Conservation (phyloP, 2,113 vertebrate species). For the Scomber scombrus region DNA sequence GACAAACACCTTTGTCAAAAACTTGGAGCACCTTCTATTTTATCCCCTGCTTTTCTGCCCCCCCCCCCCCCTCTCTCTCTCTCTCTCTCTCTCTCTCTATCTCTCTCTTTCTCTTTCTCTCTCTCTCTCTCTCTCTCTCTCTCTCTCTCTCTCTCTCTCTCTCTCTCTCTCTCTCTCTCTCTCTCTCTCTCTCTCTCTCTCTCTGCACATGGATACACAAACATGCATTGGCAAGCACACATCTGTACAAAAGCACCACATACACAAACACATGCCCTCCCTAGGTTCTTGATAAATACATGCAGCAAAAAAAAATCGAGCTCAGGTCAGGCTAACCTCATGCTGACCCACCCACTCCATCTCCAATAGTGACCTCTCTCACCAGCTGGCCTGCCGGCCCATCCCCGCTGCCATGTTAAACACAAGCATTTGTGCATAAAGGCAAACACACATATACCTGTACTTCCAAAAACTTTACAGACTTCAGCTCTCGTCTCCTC, state of each 20-base stretch:
- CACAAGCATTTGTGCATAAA: conserved; percentile 29
- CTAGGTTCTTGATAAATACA: conserved; percentile 86
- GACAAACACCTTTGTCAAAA: conserved; percentile 78
- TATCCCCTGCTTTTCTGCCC: conserved; percentile 17
- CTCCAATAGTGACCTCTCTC: conserved; percentile 87
- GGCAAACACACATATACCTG: conserved; percentile 11
- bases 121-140: background rate
- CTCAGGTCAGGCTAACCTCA: conserved; percentile 90
- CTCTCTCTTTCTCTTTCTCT: too few species aligned
- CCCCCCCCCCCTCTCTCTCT: background rate
- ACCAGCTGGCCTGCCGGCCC: conserved; percentile 72
- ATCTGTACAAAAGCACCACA: conserved; percentile 21
- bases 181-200: background rate
- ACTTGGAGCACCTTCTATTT: conserved; percentile 39
- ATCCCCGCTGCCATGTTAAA: conserved; percentile 15
- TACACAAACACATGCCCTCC: conserved; percentile 51
- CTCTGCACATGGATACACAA: background rate
- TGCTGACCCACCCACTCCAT: conserved; percentile 88
- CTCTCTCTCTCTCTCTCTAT: too few species aligned
- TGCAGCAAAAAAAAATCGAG: conserved; percentile 79
- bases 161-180: background rate
- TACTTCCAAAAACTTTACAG: background rate
- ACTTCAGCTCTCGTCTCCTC: background rate
- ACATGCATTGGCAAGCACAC: conserved; percentile 26
- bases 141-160: too few species aligned